Evolutionary conservation across 1,140 invertebrate genomes (phyloP).

Genomic region (Oncopodura yosiiana): DNA sequence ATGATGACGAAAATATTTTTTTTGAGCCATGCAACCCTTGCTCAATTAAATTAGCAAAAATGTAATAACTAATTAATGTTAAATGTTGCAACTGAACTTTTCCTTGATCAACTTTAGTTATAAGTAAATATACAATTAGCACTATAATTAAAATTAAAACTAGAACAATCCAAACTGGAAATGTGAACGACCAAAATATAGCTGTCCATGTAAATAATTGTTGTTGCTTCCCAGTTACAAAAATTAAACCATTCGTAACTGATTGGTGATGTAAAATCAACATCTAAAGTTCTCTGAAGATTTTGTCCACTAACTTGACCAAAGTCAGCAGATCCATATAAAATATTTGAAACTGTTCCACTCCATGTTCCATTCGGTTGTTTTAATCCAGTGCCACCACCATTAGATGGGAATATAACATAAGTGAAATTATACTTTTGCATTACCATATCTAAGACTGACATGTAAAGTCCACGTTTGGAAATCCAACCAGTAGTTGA

Average conservation of each 20-base stretch:
- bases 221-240: constrained; percentile 5
- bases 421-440: constrained; percentile 9
- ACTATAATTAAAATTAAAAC: background rate
- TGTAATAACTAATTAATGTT: background rate
- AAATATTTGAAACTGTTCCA: constrained; percentile 9
- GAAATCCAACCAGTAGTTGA: too few species aligned
- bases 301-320: background rate
- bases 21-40: background rate
- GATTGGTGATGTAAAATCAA: constrained; percentile 3
- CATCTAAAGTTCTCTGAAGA: background rate
- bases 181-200: constrained; percentile 13
- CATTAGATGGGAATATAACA: constrained; percentile 4
- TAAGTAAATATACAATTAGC: background rate
- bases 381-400: constrained; percentile 15
- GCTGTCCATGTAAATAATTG: constrained; percentile 13
- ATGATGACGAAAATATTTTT: background rate
- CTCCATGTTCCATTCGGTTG: constrained; percentile 7
- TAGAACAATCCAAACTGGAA: constrained; percentile 2
- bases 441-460: constrained; percentile 5
- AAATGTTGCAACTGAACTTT: background rate
- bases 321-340: constrained; percentile 8
- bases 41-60: background rate
- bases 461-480: too few species aligned
- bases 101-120: background rate
- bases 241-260: constrained; percentile 10